Evolutionary conservation across 2,888 invertebrate genomes (phyloP).

Genomic region (Amiota communis): DNA sequence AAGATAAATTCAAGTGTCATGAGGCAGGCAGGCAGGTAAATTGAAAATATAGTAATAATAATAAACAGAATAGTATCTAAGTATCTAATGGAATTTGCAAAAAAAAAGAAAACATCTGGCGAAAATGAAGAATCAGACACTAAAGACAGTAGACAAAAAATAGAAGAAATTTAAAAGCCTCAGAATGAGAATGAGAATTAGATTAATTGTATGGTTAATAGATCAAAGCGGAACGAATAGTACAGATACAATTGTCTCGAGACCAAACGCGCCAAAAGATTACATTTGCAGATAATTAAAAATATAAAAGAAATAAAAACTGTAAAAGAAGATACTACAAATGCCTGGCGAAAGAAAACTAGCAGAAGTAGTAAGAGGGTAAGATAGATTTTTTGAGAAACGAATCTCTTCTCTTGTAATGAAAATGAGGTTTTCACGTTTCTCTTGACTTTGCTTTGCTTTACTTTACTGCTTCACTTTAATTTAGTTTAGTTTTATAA

Average conservation of each 20-base stretch:
- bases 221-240: too few relatives aligned
- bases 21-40: constrained; percentile 43
- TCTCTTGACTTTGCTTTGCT: too few relatives aligned
- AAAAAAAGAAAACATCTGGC: constrained; percentile 28
- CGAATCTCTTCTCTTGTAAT: background rate
- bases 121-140: background rate
- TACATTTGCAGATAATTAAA: too few relatives aligned
- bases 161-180: too few relatives aligned
- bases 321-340: constrained; percentile 8
- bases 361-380: constrained; percentile 35
- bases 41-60: constrained; percentile 15
- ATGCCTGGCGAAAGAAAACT: constrained; percentile 22
- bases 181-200: too few relatives aligned
- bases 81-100: constrained; percentile 5
- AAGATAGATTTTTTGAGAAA: constrained; percentile 48
- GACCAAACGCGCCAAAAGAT: too few relatives aligned
- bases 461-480: constrained; percentile 7
- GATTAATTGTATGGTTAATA: too few relatives aligned
- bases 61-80: constrained; percentile 6
- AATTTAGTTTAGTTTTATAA: constrained; percentile 5
- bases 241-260: too few relatives aligned
- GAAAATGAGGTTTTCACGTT: constrained; percentile 1
- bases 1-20: constrained; percentile 38
- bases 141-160: too few relatives aligned
- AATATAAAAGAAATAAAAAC: constrained; percentile 4